Conservation (phyloP, 2,797 vertebrate genomes). For the Gymnodraco acuticeps region DNA sequence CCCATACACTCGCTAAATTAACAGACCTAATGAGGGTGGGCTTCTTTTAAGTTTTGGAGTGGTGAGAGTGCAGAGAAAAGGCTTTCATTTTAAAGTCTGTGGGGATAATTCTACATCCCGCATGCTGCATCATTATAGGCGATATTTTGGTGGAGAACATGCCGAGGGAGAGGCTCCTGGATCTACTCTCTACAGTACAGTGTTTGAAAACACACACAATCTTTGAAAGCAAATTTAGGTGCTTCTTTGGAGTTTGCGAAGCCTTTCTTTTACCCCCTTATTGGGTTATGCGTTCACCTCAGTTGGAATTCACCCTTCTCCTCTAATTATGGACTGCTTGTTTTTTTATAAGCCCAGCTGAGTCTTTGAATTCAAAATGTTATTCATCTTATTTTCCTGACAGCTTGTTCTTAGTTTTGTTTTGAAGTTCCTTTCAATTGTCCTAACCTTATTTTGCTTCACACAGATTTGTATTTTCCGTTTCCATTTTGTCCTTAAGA, state of each 20-base stretch:
- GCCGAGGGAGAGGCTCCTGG: slow-evolving; percentile 55
- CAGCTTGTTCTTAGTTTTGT: slow-evolving; percentile 29
- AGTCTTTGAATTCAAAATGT: slow-evolving; percentile 47
- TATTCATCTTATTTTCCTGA: slow-evolving; percentile 45
- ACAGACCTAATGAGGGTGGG: slow-evolving; percentile 2
- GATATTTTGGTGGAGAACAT: slow-evolving; percentile 63
- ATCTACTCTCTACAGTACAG: slow-evolving; percentile 42
- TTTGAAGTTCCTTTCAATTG: slow-evolving; percentile 42
- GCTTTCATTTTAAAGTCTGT: slow-evolving; percentile 32
- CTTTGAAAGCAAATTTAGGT: slow-evolving; percentile 61
- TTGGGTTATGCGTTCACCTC: slow-evolving; percentile 33
- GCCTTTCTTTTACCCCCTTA: slow-evolving; percentile 26
- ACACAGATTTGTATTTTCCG: slow-evolving; percentile 16
- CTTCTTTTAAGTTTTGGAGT: slow-evolving; percentile 27
- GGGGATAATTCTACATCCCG: slow-evolving; percentile 30
- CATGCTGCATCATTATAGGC: slow-evolving; percentile 57
- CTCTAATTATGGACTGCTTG: slow-evolving; percentile 56
- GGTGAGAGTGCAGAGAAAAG: slow-evolving; percentile 32
- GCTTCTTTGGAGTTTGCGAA: slow-evolving; percentile 41
- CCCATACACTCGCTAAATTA: slow-evolving; percentile 25
- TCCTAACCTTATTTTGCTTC: slow-evolving; percentile 29
- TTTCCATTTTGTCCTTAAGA: slow-evolving; percentile 25
- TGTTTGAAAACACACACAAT: slow-evolving; percentile 63
- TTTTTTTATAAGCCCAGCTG: slow-evolving; percentile 42
- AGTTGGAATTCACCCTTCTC: slow-evolving; percentile 41